Conservation (phyloP, 2,797 vertebrate species). For the Distichodus sexfasciatus region DNA sequence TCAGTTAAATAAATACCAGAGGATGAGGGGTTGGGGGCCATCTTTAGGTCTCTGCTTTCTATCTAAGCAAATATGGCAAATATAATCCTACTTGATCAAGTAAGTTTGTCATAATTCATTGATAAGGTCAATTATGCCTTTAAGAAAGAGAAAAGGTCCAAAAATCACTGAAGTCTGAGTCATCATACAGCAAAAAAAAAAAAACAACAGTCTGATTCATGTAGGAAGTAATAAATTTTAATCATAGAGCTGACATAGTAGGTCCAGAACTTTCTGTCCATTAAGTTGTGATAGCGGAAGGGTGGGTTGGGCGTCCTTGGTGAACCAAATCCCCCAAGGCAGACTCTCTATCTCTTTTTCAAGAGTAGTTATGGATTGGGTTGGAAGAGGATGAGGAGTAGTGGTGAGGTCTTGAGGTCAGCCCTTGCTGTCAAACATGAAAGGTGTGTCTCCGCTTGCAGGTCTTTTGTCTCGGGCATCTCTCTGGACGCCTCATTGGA, state of each 20-base stretch:
- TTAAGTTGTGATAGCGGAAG: constrained; percentile 45
- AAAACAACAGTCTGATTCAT: constrained; percentile 15
- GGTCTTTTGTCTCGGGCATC: constrained; percentile 68
- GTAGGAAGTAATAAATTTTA: constrained; percentile 45
- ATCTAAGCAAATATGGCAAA: too few species aligned
- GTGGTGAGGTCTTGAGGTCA: constrained; percentile 39
- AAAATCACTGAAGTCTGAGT: not conserved
- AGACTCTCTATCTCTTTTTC: constrained; percentile 19
- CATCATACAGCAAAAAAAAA: not conserved
- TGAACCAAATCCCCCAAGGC: constrained; percentile 24
- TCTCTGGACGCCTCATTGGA: constrained; percentile 73
- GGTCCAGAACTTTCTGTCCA: constrained; percentile 58
- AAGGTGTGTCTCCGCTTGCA: constrained; percentile 66
- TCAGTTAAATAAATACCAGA: too few species aligned
- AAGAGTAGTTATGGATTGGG: constrained; percentile 34
- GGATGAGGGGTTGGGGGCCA: too few species aligned
- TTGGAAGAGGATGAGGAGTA: constrained; percentile 16
- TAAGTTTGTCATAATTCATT: too few species aligned
- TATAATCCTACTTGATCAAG: too few species aligned
- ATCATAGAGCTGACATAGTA: constrained; percentile 43
- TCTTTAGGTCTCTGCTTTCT: too few species aligned
- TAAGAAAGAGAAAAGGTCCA: too few species aligned
- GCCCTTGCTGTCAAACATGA: constrained; percentile 68
- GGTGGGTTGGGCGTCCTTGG: constrained; percentile 37
- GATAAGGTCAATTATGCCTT: too few species aligned